Base-by-base conservation (phyloP, 2,797 vertebrate genomes). In the Neopelma chrysocephalum region DNA sequence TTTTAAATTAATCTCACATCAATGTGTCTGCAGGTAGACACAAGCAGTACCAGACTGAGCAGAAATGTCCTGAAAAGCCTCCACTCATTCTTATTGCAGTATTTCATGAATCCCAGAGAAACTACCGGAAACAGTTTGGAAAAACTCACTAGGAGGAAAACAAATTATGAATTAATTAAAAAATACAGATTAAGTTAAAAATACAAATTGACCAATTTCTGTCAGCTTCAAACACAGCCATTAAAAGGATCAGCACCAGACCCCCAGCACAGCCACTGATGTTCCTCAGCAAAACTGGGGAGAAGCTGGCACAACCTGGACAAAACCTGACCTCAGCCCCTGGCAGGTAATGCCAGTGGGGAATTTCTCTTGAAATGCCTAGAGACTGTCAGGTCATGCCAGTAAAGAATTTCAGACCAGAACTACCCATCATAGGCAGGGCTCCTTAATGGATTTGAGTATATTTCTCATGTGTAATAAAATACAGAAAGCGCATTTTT, bases 61-160 rank as follows among this genome's bases (percentile, higher is more conserved):
- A 82, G 85, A 64, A 48, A 32, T 36, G 50, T 51, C 76, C 79
- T 76, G 58, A 88, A 91, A 90, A 96, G 21, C 34, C 27, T 86
- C 19, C 66, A 40, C 68, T 82, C 45, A 13, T 42, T 77, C 40
- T 25, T 11, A 6, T 19, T 26, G 31, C 42, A 60, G 27, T n/a
- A 73, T 61, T 91, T 64, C 34, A 71, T 54, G 53, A 92, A 84
- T 68, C 62, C 19, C 34, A 50, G 61, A 91, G 79, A 93, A 93
- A 86, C 25, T 65, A 66, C 43, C 0, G 0, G 69, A 86, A 93
- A 85, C 38, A 23, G 11, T 43, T 82, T 42, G 48, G 48, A 57
- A 94, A 82, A 89, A 68, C 50, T 82, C 18, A 57, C 26, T 13
- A 43, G 51, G 12, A 94, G 50, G 20, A 32, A 81, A 85, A 82